Base-by-base conservation (phyloP, 2,888 invertebrate species). In the Amiota minor region DNA sequence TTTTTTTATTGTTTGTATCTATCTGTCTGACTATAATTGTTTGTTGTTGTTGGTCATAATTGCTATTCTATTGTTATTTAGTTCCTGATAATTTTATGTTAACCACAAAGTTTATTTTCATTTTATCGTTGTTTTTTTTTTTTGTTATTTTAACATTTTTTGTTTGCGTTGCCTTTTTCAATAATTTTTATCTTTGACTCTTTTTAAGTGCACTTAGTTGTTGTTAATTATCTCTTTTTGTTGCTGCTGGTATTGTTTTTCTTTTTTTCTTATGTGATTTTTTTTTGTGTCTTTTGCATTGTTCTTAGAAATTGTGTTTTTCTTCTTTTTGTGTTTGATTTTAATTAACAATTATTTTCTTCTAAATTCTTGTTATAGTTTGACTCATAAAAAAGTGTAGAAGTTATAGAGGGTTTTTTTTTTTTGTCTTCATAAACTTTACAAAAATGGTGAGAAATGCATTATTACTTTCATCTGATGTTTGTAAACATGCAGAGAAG, bases 51-150 rank as follows among this genome's bases (percentile, higher is more conserved):
- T 62, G 61, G 20, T 70, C 20, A 70, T 70, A 50, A 53, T 61
- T 47, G 70, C 72, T 74, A 61, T 61, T 49, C 62, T 55, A 71
- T 71, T 71, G 71, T 53, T 71, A 64, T 71, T 50, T 64, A 64
- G 71, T 71, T 71, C 71, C 71, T 71, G 62, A 62, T 71, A 64
- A 62, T 71, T 71, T 50, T 23, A 50, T 62, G 64, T 70, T 56
- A 45, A 35, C 35, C 35, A 35, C 35, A 35, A 35, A 35, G 35
- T 70, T 70, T 70, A 45, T 45, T 68, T 68, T 20, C 59, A 59
- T 20, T 45, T 55, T 11, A 11, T 20, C 18, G 61, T 18, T 20
- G 14, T 50, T 16, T 10, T 62, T 18, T 50, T 47, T 35, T 62
- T 70, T 16, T 59, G 9, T 59, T 47, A 16, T 16, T 68, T 50